Evolutionary conservation across 2,113 vertebrate species (phyloP), one percentile per base, ranked within the genome.

Genomic region (Macaca mulatta): DNA sequence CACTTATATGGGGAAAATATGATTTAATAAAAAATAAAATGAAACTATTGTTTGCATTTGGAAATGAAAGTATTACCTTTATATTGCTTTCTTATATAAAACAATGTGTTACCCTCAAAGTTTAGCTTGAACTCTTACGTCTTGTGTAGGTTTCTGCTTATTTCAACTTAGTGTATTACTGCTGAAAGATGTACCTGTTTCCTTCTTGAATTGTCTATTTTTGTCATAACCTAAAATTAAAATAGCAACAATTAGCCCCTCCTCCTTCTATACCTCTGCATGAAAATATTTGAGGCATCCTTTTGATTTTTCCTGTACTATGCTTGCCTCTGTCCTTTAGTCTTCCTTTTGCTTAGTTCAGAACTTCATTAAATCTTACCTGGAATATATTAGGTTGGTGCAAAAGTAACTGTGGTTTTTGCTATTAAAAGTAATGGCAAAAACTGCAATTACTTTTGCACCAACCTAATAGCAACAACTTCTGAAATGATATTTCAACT

Each of bases 201-300:
- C 81, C 48, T 78, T 90, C 78, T 81, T 55, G 43, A 83, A 20
- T 16, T 52, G 3, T 64, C 16, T 78, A 52, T 38, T 72, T 92
- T 85, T 90, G 48, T 13, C 40, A 32, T 85, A 48, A 72, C 23
- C n/a, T 40, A 8, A 72, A 55, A 80, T 59, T 82, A 40, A 95
- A 93, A 82, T 18, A 91, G 18, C 75, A 74, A 20, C 69, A 14
- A 7, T 61, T 84, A 59, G 18, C 50, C 25, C 9, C 17, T 38
- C 12, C 23, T 79, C 3, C 2, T 55, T 18, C 59, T 50, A 0
- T n/a, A 7, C 3, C 2, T 82, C 18, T 1, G 2, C 17, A 27
- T 25, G 32, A 78, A 12, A 27, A 13, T 8, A 14, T 52, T 6
- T 67, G 59, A 92, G 59, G 8, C 7, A 11, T 18, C 7, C 61